Percentiles rank a stretch among this genome's conserved stretches.
These are phyloP conservation scores for Mystacornis crossleyi DNA, from an alignment of 2,113 vertebrate genomes.

Conservation along the genomic window DNA sequence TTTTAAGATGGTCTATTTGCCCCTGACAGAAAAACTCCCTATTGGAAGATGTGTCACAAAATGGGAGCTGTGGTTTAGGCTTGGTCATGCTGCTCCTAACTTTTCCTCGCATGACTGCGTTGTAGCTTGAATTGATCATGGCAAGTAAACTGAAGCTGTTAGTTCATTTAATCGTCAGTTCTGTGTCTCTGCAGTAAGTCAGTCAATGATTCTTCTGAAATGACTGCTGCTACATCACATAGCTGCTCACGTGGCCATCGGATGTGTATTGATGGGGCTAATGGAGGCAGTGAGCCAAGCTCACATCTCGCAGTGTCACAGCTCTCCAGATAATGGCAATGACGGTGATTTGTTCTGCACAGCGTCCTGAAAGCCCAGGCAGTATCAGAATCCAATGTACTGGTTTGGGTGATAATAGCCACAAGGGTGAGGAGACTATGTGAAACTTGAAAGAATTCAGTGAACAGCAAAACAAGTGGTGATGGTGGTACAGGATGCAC, in stretches of 20 bases:
- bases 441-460: neutral
- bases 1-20: neutral
- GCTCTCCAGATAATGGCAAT: neutral
- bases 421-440: neutral
- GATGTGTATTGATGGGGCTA: constrained; percentile 14
- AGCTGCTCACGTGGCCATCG: neutral
- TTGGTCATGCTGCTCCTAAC: neutral
- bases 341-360: neutral
- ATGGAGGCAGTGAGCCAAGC: constrained; percentile 2
- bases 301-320: neutral
- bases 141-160: neutral
- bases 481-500: neutral
- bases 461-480: neutral
- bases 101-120: neutral
- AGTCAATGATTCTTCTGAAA: constrained; percentile 40
- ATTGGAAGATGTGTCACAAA: neutral
- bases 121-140: constrained; percentile 7
- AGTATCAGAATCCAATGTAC: neutral
- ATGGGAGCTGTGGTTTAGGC: neutral
- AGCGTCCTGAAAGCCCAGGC: neutral
- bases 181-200: neutral
- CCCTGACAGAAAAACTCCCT: neutral
- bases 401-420: neutral
- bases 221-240: neutral
- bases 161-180: constrained; percentile 43